phyloP scores from a whole-genome alignment of 2,113 vertebrate species.

The Peromyscus leucopus region DNA sequence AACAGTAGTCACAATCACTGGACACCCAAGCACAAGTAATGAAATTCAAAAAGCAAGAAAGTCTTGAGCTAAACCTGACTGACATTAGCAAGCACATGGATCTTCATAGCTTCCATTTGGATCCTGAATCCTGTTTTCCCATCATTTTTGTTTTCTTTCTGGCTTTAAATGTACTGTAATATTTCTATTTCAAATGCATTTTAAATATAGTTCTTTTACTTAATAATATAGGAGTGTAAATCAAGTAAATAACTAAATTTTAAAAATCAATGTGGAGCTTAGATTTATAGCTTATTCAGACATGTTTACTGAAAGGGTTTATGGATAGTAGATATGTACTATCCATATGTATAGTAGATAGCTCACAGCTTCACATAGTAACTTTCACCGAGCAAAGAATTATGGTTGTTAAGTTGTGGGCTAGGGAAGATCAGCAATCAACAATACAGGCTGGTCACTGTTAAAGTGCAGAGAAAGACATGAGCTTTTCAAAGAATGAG shows the following conservation, averaged over 20 bases:
- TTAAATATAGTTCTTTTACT: conserved; percentile 30
- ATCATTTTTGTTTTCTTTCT: neutral
- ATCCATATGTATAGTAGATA: neutral
- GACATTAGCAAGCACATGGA: neutral
- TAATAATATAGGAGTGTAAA: neutral
- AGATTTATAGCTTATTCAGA: conserved; percentile 38
- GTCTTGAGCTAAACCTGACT: neutral
- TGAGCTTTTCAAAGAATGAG: neutral
- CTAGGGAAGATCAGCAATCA: conserved; percentile 18
- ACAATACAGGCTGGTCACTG: neutral
- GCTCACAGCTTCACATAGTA: neutral
- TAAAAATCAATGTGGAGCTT: neutral
- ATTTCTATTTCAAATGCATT: conserved; percentile 10
- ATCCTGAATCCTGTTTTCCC: neutral
- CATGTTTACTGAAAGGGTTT: conserved; percentile 8
- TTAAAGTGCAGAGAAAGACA: conserved; percentile 31
- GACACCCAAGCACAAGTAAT: neutral
- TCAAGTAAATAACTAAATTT: conserved; percentile 40
- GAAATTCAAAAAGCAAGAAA: neutral
- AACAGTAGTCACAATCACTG: neutral
- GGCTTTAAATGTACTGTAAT: conserved; percentile 41
- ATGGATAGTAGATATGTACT: neutral
- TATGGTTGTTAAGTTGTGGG: neutral
- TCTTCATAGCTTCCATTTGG: neutral
- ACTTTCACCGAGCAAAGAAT: neutral